phyloP scores from a whole-genome alignment of 2,888 invertebrate species.

The Cyclophora punctaria region DNA sequence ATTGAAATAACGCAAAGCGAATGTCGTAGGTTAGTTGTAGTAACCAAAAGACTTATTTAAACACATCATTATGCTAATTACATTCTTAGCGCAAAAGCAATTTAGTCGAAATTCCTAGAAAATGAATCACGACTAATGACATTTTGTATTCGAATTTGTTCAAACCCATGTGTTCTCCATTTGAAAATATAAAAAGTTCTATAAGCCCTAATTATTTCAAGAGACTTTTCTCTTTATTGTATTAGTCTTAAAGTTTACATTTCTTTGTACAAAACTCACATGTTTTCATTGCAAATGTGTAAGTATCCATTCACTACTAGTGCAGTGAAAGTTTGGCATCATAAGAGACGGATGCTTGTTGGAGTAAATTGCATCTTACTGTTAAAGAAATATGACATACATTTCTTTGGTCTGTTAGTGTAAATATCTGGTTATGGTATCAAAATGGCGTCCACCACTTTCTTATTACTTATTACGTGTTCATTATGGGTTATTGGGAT shows the following conservation, averaged over 20 bases:
- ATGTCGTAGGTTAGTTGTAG: neutral
- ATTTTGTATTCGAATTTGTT: conserved; percentile 5
- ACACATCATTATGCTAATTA: conserved; percentile 26
- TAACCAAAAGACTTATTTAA: conserved; percentile 2
- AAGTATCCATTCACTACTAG: conserved; percentile 42
- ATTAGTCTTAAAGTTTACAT: conserved; percentile 10
- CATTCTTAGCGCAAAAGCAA: conserved; percentile 7
- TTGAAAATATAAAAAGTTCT: conserved; percentile 26
- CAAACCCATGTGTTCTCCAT: conserved; percentile 27
- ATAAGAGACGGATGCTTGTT: conserved; percentile 2
- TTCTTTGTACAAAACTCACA: conserved; percentile 5
- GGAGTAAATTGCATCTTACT: too few species aligned
- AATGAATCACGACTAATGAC: conserved; percentile 20
- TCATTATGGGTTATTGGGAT: too few species aligned
- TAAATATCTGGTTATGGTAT: neutral
- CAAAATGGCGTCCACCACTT: conserved; percentile 14
- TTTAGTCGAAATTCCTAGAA: conserved; percentile 20
- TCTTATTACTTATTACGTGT: conserved; percentile 16
- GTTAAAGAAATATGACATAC: too few species aligned
- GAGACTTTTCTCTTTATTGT: too few species aligned
- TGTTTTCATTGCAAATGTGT: conserved; percentile 26
- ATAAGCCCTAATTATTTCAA: too few species aligned
- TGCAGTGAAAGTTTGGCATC: conserved; percentile 17
- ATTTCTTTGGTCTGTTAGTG: too few species aligned
- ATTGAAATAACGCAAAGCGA: neutral